Conservation (phyloP, 2,888 invertebrate genomes). For the Tillus elongatus region DNA sequence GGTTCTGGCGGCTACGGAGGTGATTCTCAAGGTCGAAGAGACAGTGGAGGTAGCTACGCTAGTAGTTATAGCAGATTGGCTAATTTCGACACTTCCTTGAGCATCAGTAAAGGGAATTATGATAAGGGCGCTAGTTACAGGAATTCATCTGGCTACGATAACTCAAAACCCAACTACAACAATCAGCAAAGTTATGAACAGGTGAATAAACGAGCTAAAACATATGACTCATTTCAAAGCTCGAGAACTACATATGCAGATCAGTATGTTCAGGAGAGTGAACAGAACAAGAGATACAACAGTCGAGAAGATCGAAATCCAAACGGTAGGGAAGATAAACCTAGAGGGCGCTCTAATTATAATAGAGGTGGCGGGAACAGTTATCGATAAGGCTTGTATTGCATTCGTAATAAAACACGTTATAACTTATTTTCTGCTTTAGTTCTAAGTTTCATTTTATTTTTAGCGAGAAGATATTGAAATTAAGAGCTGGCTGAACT, state of each 20-base stretch:
- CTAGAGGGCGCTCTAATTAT: conserved; percentile 37
- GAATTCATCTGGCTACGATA: neutral
- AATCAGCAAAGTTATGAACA: conserved; percentile 29
- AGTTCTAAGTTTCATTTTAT: too few relatives aligned
- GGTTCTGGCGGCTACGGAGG: conserved; percentile 14
- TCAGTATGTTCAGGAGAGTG: conserved; percentile 40
- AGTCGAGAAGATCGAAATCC: conserved; percentile 25
- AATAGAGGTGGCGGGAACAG: conserved; percentile 32
- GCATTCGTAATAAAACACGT: too few relatives aligned
- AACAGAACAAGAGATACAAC: conserved; percentile 39
- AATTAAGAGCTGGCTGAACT: too few relatives aligned
- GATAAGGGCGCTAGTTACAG: neutral
- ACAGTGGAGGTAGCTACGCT: conserved; percentile 22
- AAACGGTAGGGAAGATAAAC: conserved; percentile 26
- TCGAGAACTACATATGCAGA: conserved; percentile 38
- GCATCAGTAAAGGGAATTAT: too few relatives aligned
- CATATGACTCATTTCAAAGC: conserved; percentile 39
- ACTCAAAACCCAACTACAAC: neutral
- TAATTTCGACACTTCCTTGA: neutral
- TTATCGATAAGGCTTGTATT: conserved; percentile 20
- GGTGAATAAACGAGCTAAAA: conserved; percentile 35
- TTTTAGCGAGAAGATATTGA: too few relatives aligned
- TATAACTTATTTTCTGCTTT: too few relatives aligned
- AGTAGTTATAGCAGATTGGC: conserved; percentile 4
- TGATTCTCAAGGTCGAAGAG: too few relatives aligned